phyloP scores from a whole-genome alignment of 2,888 invertebrate species.

The Cylindroiulus punctatus region DNA sequence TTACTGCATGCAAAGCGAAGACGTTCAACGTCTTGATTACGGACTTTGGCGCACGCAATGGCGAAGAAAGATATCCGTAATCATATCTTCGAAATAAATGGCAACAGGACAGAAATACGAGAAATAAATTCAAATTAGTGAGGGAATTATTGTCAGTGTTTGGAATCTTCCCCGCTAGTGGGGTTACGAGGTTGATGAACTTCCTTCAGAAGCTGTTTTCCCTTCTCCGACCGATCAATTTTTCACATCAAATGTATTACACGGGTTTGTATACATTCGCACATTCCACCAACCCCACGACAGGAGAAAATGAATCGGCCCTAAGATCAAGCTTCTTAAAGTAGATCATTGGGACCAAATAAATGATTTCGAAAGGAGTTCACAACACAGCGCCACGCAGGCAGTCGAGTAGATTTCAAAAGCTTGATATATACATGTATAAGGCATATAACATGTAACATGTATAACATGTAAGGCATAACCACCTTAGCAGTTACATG shows the following conservation, averaged over 20 bases:
- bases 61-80: not conserved
- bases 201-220: constrained; percentile 22
- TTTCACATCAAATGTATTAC: constrained; percentile 37
- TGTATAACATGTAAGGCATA: too few species aligned
- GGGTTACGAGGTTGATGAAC: constrained; percentile 47
- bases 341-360: constrained; percentile 12
- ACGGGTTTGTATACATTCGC: constrained; percentile 12
- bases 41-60: not conserved
- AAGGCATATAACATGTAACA: too few species aligned
- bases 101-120: not conserved
- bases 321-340: constrained; percentile 35
- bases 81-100: not conserved
- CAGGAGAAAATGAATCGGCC: not conserved
- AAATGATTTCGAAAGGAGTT: not conserved
- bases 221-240: constrained; percentile 35
- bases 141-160: constrained; percentile 1
- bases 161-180: constrained; percentile 15
- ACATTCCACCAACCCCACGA: not conserved
- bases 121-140: constrained; percentile 43
- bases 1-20: not conserved
- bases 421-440: too few species aligned
- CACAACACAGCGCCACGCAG: not conserved
- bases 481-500: too few species aligned
- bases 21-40: not conserved
- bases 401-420: not conserved